These are phyloP conservation scores for Solenopsis fugax DNA, from an alignment of 1,140 invertebrate genomes.

Conservation along the genomic window DNA sequence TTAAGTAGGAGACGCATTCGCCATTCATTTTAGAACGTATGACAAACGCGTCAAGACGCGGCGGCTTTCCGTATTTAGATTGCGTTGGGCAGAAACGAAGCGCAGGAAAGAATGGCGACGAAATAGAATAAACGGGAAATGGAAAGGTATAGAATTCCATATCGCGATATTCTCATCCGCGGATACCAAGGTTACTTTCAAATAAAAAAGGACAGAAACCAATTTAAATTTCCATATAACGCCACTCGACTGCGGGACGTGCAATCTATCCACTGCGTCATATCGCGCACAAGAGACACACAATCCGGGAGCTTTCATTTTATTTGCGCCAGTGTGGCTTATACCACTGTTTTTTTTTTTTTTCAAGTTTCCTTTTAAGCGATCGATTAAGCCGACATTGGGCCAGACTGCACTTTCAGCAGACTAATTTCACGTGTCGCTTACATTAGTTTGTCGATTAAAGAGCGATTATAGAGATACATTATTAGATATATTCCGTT, in stretches of 20 bases:
- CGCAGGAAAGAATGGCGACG: slow-evolving; percentile 46
- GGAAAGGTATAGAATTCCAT: slow-evolving; percentile 59
- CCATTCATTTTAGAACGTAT: neutral
- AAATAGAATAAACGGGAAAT: slow-evolving; percentile 62
- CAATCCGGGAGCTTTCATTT: slow-evolving; percentile 5
- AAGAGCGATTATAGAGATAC: neutral
- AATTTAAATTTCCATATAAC: slow-evolving; percentile 61
- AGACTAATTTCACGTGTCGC: neutral
- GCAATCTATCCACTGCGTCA: slow-evolving; percentile 46
- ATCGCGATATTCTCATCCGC: slow-evolving; percentile 55
- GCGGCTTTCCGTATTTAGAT: slow-evolving; percentile 13
- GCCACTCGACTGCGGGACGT: slow-evolving; percentile 38
- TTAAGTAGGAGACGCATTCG: neutral
- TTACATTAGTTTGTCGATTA: neutral
- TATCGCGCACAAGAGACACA: neutral
- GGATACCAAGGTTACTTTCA: slow-evolving; percentile 56
- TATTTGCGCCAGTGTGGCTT: slow-evolving; percentile 13
- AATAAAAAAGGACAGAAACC: slow-evolving; percentile 57
- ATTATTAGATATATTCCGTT: neutral
- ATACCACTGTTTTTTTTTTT: neutral
- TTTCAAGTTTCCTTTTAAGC: neutral
- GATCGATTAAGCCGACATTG: slow-evolving; percentile 10
- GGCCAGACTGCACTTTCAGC: neutral
- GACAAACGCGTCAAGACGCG: slow-evolving; percentile 34
- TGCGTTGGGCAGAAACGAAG: slow-evolving; percentile 43